Evolutionary conservation across 2,888 invertebrate species (phyloP).

Genomic region (Melipona beecheii): DNA sequence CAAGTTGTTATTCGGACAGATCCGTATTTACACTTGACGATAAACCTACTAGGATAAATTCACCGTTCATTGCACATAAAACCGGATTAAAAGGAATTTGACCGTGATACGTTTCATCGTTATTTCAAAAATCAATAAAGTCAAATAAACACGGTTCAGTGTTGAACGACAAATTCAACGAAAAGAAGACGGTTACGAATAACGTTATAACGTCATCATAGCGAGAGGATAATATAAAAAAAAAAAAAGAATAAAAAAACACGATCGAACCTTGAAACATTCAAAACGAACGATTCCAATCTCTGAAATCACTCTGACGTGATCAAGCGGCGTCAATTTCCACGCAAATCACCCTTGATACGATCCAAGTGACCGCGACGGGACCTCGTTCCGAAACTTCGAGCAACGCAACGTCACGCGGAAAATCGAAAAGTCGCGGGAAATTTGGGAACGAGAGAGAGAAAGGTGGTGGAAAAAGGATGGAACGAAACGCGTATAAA

Average conservation of each 20-base stretch:
- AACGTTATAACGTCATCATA: neutral
- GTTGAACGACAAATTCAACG: neutral
- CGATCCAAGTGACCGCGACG: neutral
- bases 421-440: constrained; percentile 36
- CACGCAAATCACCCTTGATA: neutral
- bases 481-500: constrained; percentile 5
- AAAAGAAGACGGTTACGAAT: neutral
- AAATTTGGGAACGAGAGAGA: constrained; percentile 13
- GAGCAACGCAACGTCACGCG: neutral
- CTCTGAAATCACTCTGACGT: neutral
- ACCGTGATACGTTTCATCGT: neutral
- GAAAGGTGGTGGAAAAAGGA: neutral
- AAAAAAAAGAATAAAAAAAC: neutral
- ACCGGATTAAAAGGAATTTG: neutral
- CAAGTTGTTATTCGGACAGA: too few species aligned
- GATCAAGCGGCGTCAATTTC: neutral
- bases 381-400: neutral
- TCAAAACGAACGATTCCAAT: constrained; percentile 1
- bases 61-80: too few species aligned
- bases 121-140: neutral
- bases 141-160: neutral
- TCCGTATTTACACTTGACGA: too few species aligned
- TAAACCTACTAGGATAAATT: too few species aligned
- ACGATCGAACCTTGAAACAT: neutral
- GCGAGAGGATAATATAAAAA: neutral